Evolutionary conservation across 2,888 invertebrate genomes (phyloP), one percentile per base, ranked within the genome.

Genomic region (Cosmia pyralina): DNA sequence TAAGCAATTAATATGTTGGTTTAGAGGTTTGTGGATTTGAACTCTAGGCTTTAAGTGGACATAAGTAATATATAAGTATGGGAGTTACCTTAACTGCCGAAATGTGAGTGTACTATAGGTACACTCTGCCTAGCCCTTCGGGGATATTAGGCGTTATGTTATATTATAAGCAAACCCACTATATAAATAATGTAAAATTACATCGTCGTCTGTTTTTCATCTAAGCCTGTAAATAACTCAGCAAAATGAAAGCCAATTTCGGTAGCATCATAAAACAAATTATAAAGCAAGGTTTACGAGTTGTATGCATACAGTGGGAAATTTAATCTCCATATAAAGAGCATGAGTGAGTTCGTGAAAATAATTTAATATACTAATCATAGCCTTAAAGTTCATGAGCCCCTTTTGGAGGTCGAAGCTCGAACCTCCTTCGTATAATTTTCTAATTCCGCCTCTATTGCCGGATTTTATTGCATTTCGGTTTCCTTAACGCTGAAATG

Each of bases 401-500:
- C 70, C 79, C 69, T 71, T 84, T 83, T 69, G 63, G 84, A 83
- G 82, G 81, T 81, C 77, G 78, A 67, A 65, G 48, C 80, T 80
- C 70, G 78, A 88, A 87, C 88, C 74, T 88, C 84, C 77, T 69
- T 22, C 85, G 82, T 85, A 94, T 94, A 94, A 94, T 94, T 94
- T 93, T 92, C 92, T 92, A 94, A 94, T 93, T 92, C 91, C 86
- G 88, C 84, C 87, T 90, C 91, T 91, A 92, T 89, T 88, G 65
- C 90, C 89, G 89, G 92, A 90, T 94, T 95, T 94, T 94, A 94
- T 93, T 92, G 91, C 93, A 88, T 89, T 93, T 94, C 92, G 93
- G 93, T 93, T 94, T 92, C 93, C 94, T 90, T 92, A 92, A 93
- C 91, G 90, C 92, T 88, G 90, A 92, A 93, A 91, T 91, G 92